Percentiles rank a stretch among this genome's conserved stretches.
Evolutionary conservation across 2,113 vertebrate genomes (phyloP).

Genomic region (Clarias macrocephalus): DNA sequence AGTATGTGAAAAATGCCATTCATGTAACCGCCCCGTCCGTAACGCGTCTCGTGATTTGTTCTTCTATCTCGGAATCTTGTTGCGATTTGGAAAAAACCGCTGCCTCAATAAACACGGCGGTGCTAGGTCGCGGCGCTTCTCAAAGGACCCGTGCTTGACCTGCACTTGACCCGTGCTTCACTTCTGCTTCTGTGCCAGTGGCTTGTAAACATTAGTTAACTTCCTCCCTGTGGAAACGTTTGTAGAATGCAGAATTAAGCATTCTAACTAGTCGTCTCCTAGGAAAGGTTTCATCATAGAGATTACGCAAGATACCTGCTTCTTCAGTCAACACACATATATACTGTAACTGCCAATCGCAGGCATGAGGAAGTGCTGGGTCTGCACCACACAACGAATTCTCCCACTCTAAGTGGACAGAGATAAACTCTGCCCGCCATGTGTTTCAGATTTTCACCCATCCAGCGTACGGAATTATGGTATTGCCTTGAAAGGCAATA

Average conservation of each 20-base stretch:
- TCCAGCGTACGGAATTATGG: not conserved
- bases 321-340: not conserved
- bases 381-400: not conserved
- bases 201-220: not conserved
- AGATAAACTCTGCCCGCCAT: not conserved
- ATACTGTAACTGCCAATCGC: not conserved
- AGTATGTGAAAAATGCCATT: not conserved
- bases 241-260: not conserved
- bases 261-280: not conserved
- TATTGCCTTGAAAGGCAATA: slow-evolving; percentile 12
- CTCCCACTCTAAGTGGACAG: not conserved
- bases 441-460: slow-evolving; percentile 8
- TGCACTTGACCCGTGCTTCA: not conserved
- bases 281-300: not conserved
- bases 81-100: not conserved
- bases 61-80: not conserved
- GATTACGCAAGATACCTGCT: not conserved
- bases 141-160: not conserved
- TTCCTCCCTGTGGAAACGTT: not conserved
- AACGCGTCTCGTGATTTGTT: too few relatives aligned
- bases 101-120: slow-evolving; percentile 6
- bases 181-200: not conserved
- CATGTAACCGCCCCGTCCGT: not conserved
- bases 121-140: not conserved
- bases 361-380: not conserved